A percentile compares a stretch with the other conserved stretches of the same genome.
Conservation (phyloP, 2,888 invertebrate genomes). For the Drosophila barbarae region DNA sequence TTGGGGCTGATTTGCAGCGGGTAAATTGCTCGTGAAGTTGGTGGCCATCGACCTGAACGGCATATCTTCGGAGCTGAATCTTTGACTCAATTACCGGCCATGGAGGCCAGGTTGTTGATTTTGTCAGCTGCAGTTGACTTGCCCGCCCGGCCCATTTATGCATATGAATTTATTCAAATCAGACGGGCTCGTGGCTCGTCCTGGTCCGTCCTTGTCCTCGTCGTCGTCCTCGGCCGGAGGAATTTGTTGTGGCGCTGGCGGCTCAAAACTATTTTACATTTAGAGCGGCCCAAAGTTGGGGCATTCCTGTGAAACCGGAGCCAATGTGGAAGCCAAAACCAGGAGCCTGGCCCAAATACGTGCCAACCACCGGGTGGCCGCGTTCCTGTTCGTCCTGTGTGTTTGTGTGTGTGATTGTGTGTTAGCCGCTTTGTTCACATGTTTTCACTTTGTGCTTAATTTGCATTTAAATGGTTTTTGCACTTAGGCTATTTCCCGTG, state of each 20-base stretch:
- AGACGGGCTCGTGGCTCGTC: constrained; percentile 9
- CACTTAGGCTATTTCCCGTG: constrained; percentile 77
- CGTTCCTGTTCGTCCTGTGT: constrained; percentile 2
- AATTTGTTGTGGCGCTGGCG: constrained; percentile 60
- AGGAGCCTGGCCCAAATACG: constrained; percentile 41
- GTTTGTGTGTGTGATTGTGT: constrained; percentile 18
- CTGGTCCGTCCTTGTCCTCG: constrained; percentile 1
- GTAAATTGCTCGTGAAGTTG: constrained; percentile 36
- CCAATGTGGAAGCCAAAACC: constrained; percentile 27
- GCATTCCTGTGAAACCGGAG: constrained; percentile 33
- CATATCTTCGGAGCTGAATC: constrained; percentile 27
- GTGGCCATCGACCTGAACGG: constrained; percentile 8
- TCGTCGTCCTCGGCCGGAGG: constrained; percentile 5
- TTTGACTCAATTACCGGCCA: constrained; percentile 55
- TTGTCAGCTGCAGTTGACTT: constrained; percentile 49
- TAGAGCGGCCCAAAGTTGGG: constrained; percentile 48
- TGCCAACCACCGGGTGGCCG: constrained; percentile 35
- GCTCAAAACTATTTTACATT: constrained; percentile 72
- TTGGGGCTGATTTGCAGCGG: constrained; percentile 29
- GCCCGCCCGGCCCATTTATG: constrained; percentile 58
- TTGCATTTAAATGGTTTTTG: constrained; percentile 79
- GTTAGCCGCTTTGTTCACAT: constrained; percentile 68
- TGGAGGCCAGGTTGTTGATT: constrained; percentile 17
- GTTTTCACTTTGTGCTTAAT: constrained; percentile 77
- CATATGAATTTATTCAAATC: constrained; percentile 73